Evolutionary conservation across 2,888 invertebrate species (phyloP).

Genomic region (Helobdella robusta): DNA sequence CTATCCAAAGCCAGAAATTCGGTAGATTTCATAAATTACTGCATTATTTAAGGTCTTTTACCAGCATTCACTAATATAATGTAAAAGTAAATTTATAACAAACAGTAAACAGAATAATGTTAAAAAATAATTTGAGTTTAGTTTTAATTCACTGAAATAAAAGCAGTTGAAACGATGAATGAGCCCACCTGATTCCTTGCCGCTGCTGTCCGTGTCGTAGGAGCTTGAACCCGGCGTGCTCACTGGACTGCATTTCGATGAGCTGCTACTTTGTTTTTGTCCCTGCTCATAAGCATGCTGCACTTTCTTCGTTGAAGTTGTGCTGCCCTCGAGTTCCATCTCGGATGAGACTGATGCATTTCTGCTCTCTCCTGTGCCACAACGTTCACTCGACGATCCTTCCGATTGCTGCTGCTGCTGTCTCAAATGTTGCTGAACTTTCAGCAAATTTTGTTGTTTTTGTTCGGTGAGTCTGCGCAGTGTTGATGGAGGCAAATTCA

Average conservation of each 20-base stretch:
- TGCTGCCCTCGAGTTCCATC: conserved; percentile 1
- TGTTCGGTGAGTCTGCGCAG: conserved; percentile 3
- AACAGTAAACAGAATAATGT: too few relatives aligned
- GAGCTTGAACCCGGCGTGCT: conserved; percentile 8
- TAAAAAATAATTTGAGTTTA: too few relatives aligned
- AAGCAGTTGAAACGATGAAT: too few relatives aligned
- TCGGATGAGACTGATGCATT: conserved; percentile 20
- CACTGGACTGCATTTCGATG: conserved; percentile 4
- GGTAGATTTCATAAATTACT: too few relatives aligned
- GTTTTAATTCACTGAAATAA: too few relatives aligned
- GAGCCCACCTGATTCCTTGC: conserved; percentile 14
- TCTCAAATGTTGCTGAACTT: neutral
- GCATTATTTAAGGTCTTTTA: too few relatives aligned
- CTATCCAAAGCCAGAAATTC: too few relatives aligned
- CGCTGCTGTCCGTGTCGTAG: conserved; percentile 8
- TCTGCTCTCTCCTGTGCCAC: conserved; percentile 21
- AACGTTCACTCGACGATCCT: neutral
- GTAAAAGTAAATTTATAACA: too few relatives aligned
- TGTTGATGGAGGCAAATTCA: conserved; percentile 4
- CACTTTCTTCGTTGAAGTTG: neutral
- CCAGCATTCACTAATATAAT: too few relatives aligned
- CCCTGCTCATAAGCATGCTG: too few relatives aligned
- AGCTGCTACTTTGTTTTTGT: too few relatives aligned
- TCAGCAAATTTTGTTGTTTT: neutral
- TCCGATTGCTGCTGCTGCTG: neutral